phyloP scores from a whole-genome alignment of 2,797 vertebrate species.

The Coracias cyanogaster region DNA sequence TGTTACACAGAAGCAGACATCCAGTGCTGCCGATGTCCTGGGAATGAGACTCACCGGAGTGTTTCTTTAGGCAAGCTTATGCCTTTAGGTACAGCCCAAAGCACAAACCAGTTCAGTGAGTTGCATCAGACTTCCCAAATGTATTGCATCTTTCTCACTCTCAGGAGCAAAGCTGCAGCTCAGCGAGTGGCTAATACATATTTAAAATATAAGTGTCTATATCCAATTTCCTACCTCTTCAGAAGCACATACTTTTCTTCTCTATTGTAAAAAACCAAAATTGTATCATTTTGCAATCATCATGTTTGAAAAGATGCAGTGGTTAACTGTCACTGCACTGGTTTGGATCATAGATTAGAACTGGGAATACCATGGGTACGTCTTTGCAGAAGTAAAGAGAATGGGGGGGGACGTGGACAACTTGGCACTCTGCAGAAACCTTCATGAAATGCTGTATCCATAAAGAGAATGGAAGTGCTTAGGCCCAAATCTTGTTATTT shows the following conservation, averaged over 20 bases:
- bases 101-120: not conserved
- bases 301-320: not conserved
- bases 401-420: not conserved
- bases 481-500: not conserved
- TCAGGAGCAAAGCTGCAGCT: not conserved
- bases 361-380: not conserved
- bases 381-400: not conserved
- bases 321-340: not conserved
- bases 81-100: not conserved
- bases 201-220: not conserved
- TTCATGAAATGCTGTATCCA: not conserved
- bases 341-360: not conserved
- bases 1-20: not conserved
- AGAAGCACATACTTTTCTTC: not conserved
- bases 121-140: not conserved
- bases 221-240: not conserved
- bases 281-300: not conserved
- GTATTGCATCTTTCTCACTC: not conserved
- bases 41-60: not conserved
- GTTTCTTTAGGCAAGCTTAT: not conserved
- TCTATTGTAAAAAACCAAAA: not conserved
- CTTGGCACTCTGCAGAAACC: not conserved
- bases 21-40: not conserved
- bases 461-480: not conserved
- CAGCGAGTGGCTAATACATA: rapidly evolving